phyloP scores from a whole-genome alignment of 2,113 vertebrate species.

The Zapornia atra region DNA sequence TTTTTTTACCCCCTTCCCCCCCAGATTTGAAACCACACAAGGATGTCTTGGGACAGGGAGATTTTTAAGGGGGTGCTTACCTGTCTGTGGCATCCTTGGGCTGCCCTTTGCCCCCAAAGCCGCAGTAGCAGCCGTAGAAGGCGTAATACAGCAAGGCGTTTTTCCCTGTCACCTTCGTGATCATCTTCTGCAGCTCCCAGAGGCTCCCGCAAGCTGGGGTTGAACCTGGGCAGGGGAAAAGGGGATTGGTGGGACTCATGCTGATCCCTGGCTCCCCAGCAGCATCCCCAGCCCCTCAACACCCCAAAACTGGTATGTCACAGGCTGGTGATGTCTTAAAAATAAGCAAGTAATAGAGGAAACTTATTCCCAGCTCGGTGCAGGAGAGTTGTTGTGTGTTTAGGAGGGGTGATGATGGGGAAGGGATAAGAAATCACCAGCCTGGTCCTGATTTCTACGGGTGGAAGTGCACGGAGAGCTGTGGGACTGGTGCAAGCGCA shows the following conservation, averaged over 20 bases:
- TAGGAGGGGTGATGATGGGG: neutral
- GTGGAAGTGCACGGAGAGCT: neutral
- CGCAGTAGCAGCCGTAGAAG: conserved; percentile 59
- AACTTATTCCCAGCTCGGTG: neutral
- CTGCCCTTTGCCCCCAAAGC: neutral
- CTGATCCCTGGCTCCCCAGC: neutral
- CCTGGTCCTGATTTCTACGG: neutral
- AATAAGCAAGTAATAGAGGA: neutral
- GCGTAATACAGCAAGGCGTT: neutral
- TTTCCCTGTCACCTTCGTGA: neutral
- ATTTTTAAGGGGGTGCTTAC: neutral
- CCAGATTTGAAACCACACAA: rapidly evolving
- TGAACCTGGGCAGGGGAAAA: neutral
- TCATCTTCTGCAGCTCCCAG: neutral
- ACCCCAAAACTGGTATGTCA: neutral
- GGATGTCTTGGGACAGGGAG: rapidly evolving
- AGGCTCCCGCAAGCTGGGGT: neutral
- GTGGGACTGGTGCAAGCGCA: rapidly evolving
- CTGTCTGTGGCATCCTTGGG: conserved; percentile 55
- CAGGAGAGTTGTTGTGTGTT: rapidly evolving
- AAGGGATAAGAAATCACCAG: neutral
- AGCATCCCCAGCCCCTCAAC: neutral
- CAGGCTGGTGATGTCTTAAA: neutral
- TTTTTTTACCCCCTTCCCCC: neutral
- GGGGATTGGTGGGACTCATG: rapidly evolving